Conservation (phyloP, 2,113 vertebrate genomes). For the Sardina pilchardus region DNA sequence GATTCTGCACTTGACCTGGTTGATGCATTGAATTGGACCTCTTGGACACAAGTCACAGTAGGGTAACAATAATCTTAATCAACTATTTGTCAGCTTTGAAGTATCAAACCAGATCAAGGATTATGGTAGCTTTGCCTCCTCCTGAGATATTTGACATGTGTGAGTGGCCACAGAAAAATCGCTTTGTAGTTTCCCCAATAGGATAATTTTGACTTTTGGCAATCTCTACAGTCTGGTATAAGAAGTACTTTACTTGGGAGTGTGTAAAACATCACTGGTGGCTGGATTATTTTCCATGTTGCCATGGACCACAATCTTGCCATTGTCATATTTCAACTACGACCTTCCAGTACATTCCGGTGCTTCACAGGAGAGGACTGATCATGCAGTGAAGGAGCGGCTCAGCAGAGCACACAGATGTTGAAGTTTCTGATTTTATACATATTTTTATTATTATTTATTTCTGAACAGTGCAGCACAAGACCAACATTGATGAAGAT, state of each 20-base stretch:
- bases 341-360: background rate
- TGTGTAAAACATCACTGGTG: background rate
- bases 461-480: too few relatives aligned
- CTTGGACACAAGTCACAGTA: background rate
- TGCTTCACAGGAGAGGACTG: too few relatives aligned
- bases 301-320: background rate
- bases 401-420: too few relatives aligned
- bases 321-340: background rate
- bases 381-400: too few relatives aligned
- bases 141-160: background rate
- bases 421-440: too few relatives aligned
- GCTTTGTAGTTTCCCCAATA: background rate
- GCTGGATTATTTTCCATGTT: background rate
- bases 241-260: background rate
- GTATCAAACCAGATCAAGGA: background rate
- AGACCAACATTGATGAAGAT: too few relatives aligned
- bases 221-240: background rate
- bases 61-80: background rate
- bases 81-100: background rate
- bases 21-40: background rate
- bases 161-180: background rate
- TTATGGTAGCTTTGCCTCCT: background rate
- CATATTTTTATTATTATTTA: too few relatives aligned
- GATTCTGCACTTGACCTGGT: background rate
- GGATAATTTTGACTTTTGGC: background rate